These are phyloP conservation scores for Uria aalge DNA, from an alignment of 2,113 vertebrate species.

Conservation along the genomic window DNA sequence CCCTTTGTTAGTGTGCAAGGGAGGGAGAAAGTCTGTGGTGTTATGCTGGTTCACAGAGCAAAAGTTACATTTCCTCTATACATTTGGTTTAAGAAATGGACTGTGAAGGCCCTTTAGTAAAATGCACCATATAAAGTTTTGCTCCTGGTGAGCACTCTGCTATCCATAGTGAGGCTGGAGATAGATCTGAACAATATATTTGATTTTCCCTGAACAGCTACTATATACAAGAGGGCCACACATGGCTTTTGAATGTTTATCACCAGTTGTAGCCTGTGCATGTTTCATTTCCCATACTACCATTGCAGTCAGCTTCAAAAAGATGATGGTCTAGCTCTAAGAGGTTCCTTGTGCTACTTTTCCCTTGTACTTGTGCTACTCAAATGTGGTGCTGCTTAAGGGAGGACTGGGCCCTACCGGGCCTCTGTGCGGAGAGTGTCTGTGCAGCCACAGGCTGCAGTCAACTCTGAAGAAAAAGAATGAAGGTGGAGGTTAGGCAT, in stretches of 20 bases:
- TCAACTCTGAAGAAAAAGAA: not conserved
- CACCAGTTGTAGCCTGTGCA: not conserved
- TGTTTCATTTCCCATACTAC: not conserved
- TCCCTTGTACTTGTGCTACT: not conserved
- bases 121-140: not conserved
- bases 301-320: not conserved
- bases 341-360: not conserved
- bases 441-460: not conserved
- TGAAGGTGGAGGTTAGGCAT: not conserved
- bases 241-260: not conserved
- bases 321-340: not conserved
- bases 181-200: not conserved
- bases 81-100: not conserved
- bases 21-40: not conserved
- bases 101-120: not conserved
- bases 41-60: not conserved
- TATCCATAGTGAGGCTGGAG: not conserved
- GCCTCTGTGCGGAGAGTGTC: not conserved
- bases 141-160: not conserved
- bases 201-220: not conserved
- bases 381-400: rapidly evolving
- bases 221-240: not conserved
- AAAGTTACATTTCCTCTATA: not conserved
- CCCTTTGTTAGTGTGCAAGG: not conserved
- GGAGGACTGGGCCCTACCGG: rapidly evolving